Percentiles rank a stretch among this genome's conserved stretches.
Evolutionary conservation across 2,888 invertebrate species (phyloP).

Genomic region (Notodonta dromedarius): DNA sequence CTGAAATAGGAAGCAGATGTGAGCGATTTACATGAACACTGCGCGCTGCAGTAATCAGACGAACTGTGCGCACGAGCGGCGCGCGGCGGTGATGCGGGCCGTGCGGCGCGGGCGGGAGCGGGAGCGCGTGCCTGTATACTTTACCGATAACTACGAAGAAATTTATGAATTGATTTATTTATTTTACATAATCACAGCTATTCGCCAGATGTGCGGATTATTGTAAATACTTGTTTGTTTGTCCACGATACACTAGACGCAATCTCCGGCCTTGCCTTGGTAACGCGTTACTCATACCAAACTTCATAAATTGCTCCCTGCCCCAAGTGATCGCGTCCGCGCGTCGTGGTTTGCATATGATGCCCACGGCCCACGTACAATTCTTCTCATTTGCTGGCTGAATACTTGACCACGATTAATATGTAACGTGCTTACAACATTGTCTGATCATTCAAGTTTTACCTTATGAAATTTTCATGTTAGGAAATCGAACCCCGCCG

Average conservation of each 20-base stretch:
- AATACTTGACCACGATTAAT: background rate
- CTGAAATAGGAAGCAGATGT: slow-evolving; percentile 6
- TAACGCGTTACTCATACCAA: background rate
- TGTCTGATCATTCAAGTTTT: background rate
- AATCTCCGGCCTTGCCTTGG: background rate
- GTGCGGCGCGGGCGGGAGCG: background rate
- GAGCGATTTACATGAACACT: slow-evolving; percentile 2
- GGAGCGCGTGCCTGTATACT: background rate
- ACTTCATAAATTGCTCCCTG: slow-evolving; percentile 25
- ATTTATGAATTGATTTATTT: background rate
- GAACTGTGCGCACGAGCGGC: slow-evolving; percentile 21
- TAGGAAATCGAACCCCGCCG: too few species aligned
- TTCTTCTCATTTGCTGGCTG: slow-evolving; percentile 16
- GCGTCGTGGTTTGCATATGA: slow-evolving; percentile 33
- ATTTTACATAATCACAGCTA: background rate
- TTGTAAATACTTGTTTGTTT: too few species aligned
- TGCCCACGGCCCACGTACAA: slow-evolving; percentile 24
- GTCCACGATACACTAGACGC: background rate
- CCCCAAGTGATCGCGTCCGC: slow-evolving; percentile 18
- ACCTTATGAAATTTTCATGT: too few species aligned
- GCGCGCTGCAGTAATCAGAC: background rate
- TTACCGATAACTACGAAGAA: too few species aligned
- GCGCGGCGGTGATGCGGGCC: slow-evolving; percentile 3
- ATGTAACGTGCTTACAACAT: background rate
- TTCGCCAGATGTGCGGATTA: background rate